phyloP scores from a whole-genome alignment of 1,140 invertebrate species.

The Carposina sasakii region DNA sequence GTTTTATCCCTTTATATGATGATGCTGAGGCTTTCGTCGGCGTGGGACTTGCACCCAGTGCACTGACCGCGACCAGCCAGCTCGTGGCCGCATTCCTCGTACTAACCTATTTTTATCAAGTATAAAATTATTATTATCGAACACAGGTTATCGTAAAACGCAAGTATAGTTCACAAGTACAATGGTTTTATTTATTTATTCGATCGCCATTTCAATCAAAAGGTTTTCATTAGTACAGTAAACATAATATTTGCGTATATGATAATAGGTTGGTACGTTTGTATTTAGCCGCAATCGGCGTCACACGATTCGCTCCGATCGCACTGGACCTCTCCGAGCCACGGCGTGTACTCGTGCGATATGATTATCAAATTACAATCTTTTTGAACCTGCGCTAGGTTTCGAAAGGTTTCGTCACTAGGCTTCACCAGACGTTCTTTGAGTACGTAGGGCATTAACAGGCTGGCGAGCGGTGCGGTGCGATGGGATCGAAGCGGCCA shows the following conservation, averaged over 20 bases:
- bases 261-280: slow-evolving; percentile 65
- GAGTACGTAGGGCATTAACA: slow-evolving; percentile 24
- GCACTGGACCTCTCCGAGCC: slow-evolving; percentile 60
- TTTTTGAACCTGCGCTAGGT: slow-evolving; percentile 24
- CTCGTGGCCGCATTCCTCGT: slow-evolving; percentile 56
- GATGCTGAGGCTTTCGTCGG: slow-evolving; percentile 73
- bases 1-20: slow-evolving; percentile 55
- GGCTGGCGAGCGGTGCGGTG: slow-evolving; percentile 52
- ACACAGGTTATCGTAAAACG: slow-evolving; percentile 6
- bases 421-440: slow-evolving; percentile 27
- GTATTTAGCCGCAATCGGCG: too few species aligned
- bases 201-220: too few species aligned
- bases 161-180: too few species aligned
- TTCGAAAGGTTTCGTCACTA: slow-evolving; percentile 18
- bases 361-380: slow-evolving; percentile 17
- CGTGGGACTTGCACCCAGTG: slow-evolving; percentile 59
- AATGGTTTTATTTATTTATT: too few species aligned
- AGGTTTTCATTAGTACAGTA: too few species aligned
- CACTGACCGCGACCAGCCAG: slow-evolving; percentile 64
- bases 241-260: too few species aligned
- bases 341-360: slow-evolving; percentile 34
- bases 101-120: slow-evolving; percentile 62
- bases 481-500: slow-evolving; percentile 55
- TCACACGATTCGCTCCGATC: slow-evolving; percentile 62
- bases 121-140: too few species aligned